phyloP scores from a whole-genome alignment of 2,888 invertebrate genomes.

The Fabriciana adippe region DNA sequence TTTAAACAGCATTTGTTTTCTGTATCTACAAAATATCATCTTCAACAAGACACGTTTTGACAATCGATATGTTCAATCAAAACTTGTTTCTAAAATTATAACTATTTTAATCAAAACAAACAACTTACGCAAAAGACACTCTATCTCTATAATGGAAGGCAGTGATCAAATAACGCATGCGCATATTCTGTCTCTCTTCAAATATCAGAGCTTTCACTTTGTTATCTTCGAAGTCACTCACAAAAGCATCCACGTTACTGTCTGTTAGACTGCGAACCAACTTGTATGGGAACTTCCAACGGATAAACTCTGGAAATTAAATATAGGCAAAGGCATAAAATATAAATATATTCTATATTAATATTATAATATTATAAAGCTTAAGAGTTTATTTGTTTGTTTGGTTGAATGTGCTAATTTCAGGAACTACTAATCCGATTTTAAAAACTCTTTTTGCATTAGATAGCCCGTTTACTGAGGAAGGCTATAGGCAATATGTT shows the following conservation, averaged over 20 bases:
- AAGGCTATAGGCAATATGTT: no score
- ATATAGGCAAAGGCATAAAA: neutral
- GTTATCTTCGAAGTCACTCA: slow-evolving; percentile 96
- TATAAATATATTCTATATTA: no score
- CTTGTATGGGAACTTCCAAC: slow-evolving; percentile 92
- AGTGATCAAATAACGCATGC: slow-evolving; percentile 92
- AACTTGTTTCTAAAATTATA: neutral
- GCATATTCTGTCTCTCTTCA: slow-evolving; percentile 88
- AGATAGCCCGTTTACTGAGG: no score
- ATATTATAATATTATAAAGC: no score
- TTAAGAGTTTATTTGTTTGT: no score
- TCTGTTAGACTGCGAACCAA: slow-evolving; percentile 88
- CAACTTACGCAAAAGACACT: slow-evolving; percentile 91
- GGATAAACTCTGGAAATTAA: slow-evolving; percentile 87
- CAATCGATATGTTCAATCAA: neutral
- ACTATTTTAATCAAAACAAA: neutral
- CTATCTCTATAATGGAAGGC: slow-evolving; percentile 93
- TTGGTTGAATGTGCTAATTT: no score
- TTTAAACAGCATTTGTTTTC: no score
- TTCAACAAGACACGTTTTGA: no score
- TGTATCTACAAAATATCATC: no score
- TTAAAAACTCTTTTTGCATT: no score
- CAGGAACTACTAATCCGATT: no score
- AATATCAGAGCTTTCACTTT: slow-evolving; percentile 94
- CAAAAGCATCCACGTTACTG: slow-evolving; percentile 88